A percentile compares a stretch with the other conserved stretches of the same genome.
Conservation (phyloP, 2,888 invertebrate genomes). For the Zaprionus bogoriensis region DNA sequence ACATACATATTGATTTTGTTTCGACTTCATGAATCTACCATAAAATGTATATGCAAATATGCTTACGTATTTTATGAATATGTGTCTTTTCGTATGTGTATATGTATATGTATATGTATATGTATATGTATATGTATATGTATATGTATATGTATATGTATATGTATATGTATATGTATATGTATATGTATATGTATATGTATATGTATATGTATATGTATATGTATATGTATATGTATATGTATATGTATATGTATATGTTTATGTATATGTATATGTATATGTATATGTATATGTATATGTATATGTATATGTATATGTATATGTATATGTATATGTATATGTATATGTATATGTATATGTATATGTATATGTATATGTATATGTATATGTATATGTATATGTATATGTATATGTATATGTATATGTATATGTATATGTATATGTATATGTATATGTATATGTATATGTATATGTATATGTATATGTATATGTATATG, state of each 20-base stretch:
- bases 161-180: neutral
- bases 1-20: no score
- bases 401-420: slow-evolving; percentile 2
- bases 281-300: neutral
- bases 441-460: slow-evolving; percentile 7
- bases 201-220: slow-evolving; percentile 1
- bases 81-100: neutral
- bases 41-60: neutral
- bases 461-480: slow-evolving; percentile 8
- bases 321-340: neutral
- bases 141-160: neutral
- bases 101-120: neutral
- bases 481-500: slow-evolving; percentile 5
- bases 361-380: neutral
- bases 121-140: neutral
- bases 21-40: no score
- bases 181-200: neutral
- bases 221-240: slow-evolving; percentile 1
- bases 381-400: neutral
- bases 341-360: neutral
- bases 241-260: neutral
- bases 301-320: neutral
- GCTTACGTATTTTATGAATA: neutral
- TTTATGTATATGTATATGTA: neutral
- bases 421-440: slow-evolving; percentile 1